Conservation (phyloP, 2,888 invertebrate genomes). For the Lypha dubia region DNA sequence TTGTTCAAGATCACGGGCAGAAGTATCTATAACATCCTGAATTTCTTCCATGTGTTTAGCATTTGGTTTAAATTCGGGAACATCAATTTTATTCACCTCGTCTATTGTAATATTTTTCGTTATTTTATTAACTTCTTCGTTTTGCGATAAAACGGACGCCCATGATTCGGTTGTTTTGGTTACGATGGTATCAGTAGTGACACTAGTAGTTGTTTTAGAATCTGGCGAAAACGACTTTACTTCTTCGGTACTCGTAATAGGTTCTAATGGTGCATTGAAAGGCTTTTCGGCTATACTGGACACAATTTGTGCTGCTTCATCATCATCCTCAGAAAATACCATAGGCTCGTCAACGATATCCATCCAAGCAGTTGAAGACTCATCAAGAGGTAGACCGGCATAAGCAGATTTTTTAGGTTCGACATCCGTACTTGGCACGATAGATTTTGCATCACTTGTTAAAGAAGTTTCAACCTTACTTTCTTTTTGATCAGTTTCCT, state of each 20-base stretch:
- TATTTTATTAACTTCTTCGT: not conserved
- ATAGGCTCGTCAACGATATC: constrained; percentile 81
- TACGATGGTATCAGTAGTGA: not conserved
- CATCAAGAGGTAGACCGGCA: constrained; percentile 79
- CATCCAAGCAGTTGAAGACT: constrained; percentile 79
- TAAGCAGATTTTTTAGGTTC: constrained; percentile 1
- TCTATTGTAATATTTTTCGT: not conserved
- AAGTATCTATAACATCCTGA: not conserved
- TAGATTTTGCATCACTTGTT: not conserved
- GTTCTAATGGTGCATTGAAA: constrained; percentile 11
- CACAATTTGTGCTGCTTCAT: not conserved
- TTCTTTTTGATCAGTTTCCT: not conserved
- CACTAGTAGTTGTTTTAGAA: not conserved
- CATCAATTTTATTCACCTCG: not conserved
- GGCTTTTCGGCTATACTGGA: not conserved
- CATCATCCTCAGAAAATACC: constrained; percentile 76
- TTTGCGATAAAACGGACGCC: constrained; percentile 13
- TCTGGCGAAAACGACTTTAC: not conserved
- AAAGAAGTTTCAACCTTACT: not conserved
- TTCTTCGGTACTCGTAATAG: not conserved
- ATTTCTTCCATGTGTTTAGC: not conserved
- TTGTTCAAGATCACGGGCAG: not conserved
- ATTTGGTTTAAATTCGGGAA: not conserved
- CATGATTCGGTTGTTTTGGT: constrained; percentile 9
- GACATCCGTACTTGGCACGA: not conserved